A percentile compares a stretch with the other conserved stretches of the same genome.
Evolutionary conservation across 2,113 vertebrate species (phyloP).

Genomic region (Syngnathoides biaculeatus): DNA sequence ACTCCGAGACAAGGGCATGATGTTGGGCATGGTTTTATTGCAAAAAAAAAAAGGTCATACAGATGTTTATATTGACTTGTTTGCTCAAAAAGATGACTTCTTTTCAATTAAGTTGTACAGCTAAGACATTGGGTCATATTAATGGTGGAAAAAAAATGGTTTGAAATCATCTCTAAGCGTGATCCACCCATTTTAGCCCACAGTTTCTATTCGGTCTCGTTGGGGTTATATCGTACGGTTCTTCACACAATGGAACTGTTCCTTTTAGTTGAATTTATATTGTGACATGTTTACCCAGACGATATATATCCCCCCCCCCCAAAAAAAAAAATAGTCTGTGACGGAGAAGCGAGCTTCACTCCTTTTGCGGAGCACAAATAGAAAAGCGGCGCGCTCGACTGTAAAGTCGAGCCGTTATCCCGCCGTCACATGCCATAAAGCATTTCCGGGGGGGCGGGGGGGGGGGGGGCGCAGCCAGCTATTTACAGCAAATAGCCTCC

Average conservation of each 20-base stretch:
- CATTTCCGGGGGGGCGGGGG: conserved; percentile 21
- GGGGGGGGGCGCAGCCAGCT: conserved; percentile 20
- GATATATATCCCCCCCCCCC: not conserved
- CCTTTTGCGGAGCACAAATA: conserved; percentile 10
- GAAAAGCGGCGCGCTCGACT: conserved; percentile 11
- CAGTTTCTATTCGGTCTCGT: no score
- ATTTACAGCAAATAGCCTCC: conserved; percentile 53
- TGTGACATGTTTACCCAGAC: not conserved
- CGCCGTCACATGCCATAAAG: conserved; percentile 35
- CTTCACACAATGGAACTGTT: not conserved
- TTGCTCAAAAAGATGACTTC: no score
- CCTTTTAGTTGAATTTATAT: not conserved
- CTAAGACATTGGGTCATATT: no score
- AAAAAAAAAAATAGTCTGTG: not conserved
- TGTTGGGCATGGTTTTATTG: no score
- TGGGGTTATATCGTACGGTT: not conserved
- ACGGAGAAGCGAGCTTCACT: not conserved
- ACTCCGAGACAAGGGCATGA: no score
- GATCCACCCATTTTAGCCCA: no score
- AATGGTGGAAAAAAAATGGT: no score
- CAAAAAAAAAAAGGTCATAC: no score
- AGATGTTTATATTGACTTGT: no score
- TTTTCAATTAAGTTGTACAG: no score
- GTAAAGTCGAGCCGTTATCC: conserved; percentile 34
- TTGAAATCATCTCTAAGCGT: no score